Conservation (phyloP, 2,888 invertebrate species). For the Atethmia centrago region DNA sequence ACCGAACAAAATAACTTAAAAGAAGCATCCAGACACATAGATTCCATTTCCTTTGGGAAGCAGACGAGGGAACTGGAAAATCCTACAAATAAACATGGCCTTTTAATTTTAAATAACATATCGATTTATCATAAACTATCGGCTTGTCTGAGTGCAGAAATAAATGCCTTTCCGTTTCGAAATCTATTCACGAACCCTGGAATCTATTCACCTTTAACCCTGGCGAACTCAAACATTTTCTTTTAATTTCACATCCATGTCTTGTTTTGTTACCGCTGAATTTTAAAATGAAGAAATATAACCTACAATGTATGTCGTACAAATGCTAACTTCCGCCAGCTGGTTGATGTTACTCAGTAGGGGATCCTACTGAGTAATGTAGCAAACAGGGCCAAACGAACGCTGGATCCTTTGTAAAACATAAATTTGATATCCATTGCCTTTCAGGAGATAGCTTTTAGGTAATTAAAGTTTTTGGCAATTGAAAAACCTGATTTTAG, state of each 20-base stretch:
- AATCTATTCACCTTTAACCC: slow-evolving; percentile 13
- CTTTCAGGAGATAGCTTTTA: slow-evolving; percentile 76
- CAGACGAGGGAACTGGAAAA: slow-evolving; percentile 30
- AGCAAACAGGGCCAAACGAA: slow-evolving; percentile 35
- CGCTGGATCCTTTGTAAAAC: slow-evolving; percentile 61
- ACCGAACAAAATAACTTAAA: slow-evolving; percentile 44
- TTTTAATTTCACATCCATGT: slow-evolving; percentile 46
- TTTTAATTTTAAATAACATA: slow-evolving; percentile 58
- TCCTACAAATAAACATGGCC: slow-evolving; percentile 40
- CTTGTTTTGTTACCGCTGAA: slow-evolving; percentile 35
- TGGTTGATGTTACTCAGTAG: slow-evolving; percentile 19
- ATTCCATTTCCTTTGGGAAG: slow-evolving; percentile 36
- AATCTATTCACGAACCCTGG: slow-evolving; percentile 45
- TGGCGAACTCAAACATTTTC: background rate
- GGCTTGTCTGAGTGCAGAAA: slow-evolving; percentile 43
- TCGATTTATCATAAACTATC: slow-evolving; percentile 58
- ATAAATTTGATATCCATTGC: slow-evolving; percentile 70
- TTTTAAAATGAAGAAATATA: slow-evolving; percentile 21
- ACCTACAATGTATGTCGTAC: slow-evolving; percentile 53
- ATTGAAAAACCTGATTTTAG: slow-evolving; percentile 41
- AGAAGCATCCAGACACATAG: slow-evolving; percentile 43
- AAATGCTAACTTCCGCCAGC: slow-evolving; percentile 28
- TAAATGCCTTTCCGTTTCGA: slow-evolving; percentile 42
- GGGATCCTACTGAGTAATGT: too few species aligned
- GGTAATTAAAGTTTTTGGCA: slow-evolving; percentile 75